These are phyloP conservation scores for Misgurnus anguillicaudatus DNA, from an alignment of 2,113 vertebrate species.

Conservation along the genomic window DNA sequence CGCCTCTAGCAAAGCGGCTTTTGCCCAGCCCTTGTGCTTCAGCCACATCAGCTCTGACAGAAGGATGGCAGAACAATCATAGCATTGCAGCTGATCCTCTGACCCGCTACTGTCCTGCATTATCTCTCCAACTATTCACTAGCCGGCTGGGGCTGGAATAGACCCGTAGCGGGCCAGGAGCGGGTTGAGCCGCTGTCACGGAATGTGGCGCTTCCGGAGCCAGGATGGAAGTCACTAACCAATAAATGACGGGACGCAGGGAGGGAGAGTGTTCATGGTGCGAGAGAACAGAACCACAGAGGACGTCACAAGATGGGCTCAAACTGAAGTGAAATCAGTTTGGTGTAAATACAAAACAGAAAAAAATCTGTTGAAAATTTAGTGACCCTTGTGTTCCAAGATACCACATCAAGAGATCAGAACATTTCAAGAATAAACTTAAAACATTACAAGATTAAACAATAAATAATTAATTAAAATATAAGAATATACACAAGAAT, in stretches of 20 bases:
- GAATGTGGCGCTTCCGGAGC: conserved; percentile 61
- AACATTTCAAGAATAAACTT: no score
- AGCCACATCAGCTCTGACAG: conserved; percentile 77
- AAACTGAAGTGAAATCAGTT: no score
- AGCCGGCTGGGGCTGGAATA: neutral
- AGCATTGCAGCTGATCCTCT: conserved; percentile 75
- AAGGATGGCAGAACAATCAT: conserved; percentile 78
- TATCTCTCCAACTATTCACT: conserved; percentile 68
- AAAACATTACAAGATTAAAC: no score
- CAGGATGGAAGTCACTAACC: conserved; percentile 30
- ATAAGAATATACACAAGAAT: no score
- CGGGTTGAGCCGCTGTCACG: conserved; percentile 63
- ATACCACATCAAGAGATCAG: no score
- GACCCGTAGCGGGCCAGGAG: neutral
- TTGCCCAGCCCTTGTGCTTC: conserved; percentile 53
- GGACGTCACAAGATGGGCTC: no score
- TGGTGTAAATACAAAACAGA: no score
- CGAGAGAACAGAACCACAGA: neutral
- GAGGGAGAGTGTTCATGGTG: neutral
- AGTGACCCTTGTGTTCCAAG: no score
- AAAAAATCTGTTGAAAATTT: no score
- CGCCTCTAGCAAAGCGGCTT: conserved; percentile 72
- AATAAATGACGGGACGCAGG: neutral
- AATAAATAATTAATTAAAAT: no score
- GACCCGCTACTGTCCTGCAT: conserved; percentile 70